Evolutionary conservation across 2,888 invertebrate genomes (phyloP).

Genomic region (Acanthosepion esculentum): DNA sequence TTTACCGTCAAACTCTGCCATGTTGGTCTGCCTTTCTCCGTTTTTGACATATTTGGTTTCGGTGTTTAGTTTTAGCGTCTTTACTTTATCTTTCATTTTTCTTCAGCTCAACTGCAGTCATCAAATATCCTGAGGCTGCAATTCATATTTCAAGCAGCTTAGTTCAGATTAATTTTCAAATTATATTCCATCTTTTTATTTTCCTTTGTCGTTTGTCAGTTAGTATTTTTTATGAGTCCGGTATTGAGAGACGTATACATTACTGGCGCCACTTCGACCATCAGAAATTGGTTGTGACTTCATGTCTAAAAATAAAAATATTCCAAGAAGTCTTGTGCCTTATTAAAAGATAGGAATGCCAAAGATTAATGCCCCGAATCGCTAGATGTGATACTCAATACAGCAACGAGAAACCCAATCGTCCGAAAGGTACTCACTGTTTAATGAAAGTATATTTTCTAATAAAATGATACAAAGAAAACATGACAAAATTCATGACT

Average conservation of each 20-base stretch:
- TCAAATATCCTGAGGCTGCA: background rate
- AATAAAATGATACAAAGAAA: background rate
- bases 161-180: conserved; percentile 18
- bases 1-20: background rate
- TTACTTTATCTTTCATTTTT: background rate
- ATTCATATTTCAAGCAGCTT: background rate
- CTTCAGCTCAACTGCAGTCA: background rate
- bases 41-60: background rate
- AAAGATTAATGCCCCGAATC: background rate
- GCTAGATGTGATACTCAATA: background rate
- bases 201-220: background rate
- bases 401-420: background rate
- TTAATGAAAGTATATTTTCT: background rate
- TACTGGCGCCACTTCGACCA: background rate
- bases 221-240: too few relatives aligned
- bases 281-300: background rate
- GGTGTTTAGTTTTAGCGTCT: background rate
- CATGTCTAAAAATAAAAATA: background rate
- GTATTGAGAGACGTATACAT: background rate
- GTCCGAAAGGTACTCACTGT: background rate
- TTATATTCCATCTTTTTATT: background rate
- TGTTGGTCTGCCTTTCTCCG: background rate
- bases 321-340: background rate
- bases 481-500: background rate
- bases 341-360: background rate